Conservation (phyloP, 2,888 invertebrate species). For the Psococerastis gibbosa region DNA sequence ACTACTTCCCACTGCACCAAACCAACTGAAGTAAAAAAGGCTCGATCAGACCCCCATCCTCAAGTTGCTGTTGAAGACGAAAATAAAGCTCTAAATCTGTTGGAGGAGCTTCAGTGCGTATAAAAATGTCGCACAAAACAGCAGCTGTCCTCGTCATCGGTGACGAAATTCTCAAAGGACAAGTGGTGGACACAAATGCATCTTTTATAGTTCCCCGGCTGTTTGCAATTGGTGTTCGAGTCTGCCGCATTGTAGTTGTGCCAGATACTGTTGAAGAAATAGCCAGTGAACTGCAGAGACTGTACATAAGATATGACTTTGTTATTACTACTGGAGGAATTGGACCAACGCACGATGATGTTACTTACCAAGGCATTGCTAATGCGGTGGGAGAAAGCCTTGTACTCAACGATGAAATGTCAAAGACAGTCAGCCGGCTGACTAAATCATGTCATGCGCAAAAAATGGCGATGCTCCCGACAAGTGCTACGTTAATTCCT, state of each 20-base stretch:
- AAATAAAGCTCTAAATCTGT: constrained; percentile 10
- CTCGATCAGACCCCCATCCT: too few relatives aligned
- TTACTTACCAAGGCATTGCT: constrained; percentile 40
- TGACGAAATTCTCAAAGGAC: constrained; percentile 47
- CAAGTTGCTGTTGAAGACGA: too few relatives aligned
- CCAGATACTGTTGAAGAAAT: constrained; percentile 44
- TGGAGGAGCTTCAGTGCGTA: constrained; percentile 13
- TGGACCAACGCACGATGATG: constrained; percentile 49
- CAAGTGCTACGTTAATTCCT: constrained; percentile 28
- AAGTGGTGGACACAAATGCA: constrained; percentile 40
- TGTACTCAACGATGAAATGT: constrained; percentile 22
- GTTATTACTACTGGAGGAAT: constrained; percentile 45
- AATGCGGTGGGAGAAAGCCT: constrained; percentile 25
- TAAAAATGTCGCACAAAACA: constrained; percentile 17
- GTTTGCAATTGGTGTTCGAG: constrained; percentile 31
- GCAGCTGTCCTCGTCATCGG: constrained; percentile 34
- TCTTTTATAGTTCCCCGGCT: constrained; percentile 32
- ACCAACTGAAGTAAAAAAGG: too few relatives aligned
- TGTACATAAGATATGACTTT: constrained; percentile 32
- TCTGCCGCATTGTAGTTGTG: constrained; percentile 38
- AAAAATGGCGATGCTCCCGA: constrained; percentile 23
- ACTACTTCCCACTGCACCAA: too few relatives aligned
- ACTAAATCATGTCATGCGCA: constrained; percentile 19
- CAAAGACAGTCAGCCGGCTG: constrained; percentile 12
- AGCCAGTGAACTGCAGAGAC: constrained; percentile 37